phyloP scores from a whole-genome alignment of 1,140 invertebrate species.

The Radopholus similis region DNA sequence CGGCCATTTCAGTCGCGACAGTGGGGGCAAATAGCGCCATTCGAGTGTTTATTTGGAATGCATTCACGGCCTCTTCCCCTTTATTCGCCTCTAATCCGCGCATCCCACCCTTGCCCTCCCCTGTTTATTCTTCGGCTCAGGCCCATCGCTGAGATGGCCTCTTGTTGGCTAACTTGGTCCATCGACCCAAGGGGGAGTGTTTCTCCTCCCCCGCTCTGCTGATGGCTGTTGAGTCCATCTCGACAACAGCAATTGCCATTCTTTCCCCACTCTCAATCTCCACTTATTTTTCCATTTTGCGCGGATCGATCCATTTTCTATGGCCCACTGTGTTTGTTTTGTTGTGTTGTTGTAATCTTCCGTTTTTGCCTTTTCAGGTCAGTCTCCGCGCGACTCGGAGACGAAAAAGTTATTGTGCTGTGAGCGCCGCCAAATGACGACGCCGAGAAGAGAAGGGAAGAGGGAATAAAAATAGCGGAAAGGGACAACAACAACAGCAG shows the following conservation, averaged over 20 bases:
- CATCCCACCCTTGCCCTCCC: background rate
- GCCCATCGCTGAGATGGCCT: background rate
- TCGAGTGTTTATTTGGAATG: background rate
- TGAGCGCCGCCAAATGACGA: background rate
- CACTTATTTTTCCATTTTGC: too few species aligned
- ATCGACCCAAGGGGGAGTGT: too few species aligned
- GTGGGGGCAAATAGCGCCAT: too few species aligned
- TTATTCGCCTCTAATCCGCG: background rate
- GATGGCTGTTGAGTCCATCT: too few species aligned
- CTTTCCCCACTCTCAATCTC: background rate
- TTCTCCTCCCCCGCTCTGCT: too few species aligned
- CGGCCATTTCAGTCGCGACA: too few species aligned
- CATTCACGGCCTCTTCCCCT: background rate
- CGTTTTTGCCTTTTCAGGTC: background rate
- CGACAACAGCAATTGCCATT: too few species aligned
- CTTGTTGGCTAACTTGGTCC: too few species aligned
- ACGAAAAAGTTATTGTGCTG: background rate
- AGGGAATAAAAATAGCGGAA: background rate
- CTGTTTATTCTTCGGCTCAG: background rate
- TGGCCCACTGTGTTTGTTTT: too few species aligned
- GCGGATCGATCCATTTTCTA: too few species aligned
- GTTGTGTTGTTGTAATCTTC: too few species aligned
- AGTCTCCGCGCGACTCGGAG: slow-evolving; percentile 1
- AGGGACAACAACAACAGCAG: background rate
- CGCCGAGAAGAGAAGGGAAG: background rate